Evolutionary conservation across 2,797 vertebrate genomes (phyloP).

Genomic region (Clarias fuscus): DNA sequence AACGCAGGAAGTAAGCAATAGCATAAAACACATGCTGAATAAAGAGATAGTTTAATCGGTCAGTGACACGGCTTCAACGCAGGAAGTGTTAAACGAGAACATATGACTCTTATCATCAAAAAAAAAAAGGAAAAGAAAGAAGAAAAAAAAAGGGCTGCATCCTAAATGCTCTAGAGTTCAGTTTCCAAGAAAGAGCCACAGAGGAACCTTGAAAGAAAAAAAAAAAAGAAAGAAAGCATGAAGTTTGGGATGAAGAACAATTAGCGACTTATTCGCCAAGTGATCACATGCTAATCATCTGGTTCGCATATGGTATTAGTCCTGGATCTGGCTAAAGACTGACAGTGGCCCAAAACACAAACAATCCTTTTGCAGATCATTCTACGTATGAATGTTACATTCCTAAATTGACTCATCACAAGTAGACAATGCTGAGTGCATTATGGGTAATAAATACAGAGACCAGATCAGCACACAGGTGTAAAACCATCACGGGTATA

Average conservation of each 20-base stretch:
- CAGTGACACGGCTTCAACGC: background rate
- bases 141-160: background rate
- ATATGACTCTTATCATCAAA: constrained; percentile 7
- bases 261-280: background rate
- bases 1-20: background rate
- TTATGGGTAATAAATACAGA: background rate
- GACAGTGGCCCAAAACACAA: background rate
- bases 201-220: background rate
- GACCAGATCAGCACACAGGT: background rate
- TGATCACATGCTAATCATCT: background rate
- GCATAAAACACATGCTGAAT: background rate
- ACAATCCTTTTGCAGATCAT: background rate
- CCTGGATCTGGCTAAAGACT: background rate
- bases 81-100: constrained; percentile 19
- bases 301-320: background rate
- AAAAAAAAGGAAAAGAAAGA: background rate
- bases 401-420: background rate
- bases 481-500: background rate
- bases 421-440: background rate
- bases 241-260: background rate
- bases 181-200: too few relatives aligned
- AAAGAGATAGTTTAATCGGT: background rate
- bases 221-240: too few relatives aligned
- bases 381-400: background rate
- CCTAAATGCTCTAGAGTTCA: background rate